phyloP scores from a whole-genome alignment of 2,113 vertebrate species.

The Oreochromis spilurus region DNA sequence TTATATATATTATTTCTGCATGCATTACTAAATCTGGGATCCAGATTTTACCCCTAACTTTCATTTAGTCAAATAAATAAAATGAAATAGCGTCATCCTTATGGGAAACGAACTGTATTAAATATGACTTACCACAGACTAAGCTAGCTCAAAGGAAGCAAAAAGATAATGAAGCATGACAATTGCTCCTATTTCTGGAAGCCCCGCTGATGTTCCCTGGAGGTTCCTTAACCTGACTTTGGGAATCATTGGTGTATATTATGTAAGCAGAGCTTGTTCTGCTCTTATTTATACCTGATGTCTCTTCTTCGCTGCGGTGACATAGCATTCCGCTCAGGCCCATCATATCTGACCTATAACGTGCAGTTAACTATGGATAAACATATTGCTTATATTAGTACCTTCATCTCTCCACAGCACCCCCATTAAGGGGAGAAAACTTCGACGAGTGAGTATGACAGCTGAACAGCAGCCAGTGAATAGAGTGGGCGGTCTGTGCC shows the following conservation, averaged over 20 bases:
- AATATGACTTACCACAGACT: slow-evolving; percentile 18
- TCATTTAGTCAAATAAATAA: background rate
- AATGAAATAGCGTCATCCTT: background rate
- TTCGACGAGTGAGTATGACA: slow-evolving; percentile 34
- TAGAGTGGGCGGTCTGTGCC: slow-evolving; percentile 48
- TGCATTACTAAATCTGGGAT: background rate
- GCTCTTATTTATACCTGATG: slow-evolving; percentile 22
- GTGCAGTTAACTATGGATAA: background rate
- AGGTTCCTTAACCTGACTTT: slow-evolving; percentile 38
- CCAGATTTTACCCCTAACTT: background rate
- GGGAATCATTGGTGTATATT: slow-evolving; percentile 24
- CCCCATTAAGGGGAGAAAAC: slow-evolving; percentile 13
- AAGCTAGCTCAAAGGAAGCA: slow-evolving; percentile 27
- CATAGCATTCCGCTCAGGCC: background rate
- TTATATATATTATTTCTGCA: background rate
- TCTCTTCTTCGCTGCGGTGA: background rate
- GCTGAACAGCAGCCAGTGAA: slow-evolving; percentile 58
- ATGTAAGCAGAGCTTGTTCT: slow-evolving; percentile 4
- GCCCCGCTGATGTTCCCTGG: slow-evolving; percentile 23
- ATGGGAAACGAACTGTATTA: background rate
- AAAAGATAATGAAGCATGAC: slow-evolving; percentile 51
- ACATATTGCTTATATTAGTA: background rate
- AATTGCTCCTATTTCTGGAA: slow-evolving; percentile 51
- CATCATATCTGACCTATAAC: background rate
- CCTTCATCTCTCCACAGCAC: background rate